These are phyloP conservation scores for Anseranas semipalmata DNA, from an alignment of 2,113 vertebrate species.

Conservation along the genomic window DNA sequence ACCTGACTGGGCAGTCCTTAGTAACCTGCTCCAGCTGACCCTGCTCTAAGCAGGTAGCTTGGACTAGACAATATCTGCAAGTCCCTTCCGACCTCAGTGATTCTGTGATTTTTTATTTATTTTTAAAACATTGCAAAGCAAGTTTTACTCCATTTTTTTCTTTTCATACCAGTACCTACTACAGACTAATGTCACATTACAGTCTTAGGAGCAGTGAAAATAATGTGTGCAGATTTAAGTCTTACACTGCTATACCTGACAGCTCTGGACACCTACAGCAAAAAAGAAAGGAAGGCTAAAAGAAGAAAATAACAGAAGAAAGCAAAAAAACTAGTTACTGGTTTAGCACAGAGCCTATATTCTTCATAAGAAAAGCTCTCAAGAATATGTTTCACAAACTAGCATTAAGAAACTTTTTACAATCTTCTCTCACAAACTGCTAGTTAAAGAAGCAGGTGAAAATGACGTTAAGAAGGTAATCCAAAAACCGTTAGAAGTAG, in stretches of 20 bases:
- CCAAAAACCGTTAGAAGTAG: background rate
- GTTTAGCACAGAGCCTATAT: background rate
- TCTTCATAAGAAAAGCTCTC: background rate
- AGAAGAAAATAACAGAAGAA: background rate
- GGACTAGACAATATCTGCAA: background rate
- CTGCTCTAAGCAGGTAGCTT: background rate
- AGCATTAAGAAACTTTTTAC: background rate
- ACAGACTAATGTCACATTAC: background rate
- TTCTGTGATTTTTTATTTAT: fast-evolving
- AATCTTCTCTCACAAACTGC: background rate
- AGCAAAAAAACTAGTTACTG: background rate
- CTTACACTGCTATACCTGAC: background rate
- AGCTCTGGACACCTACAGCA: background rate
- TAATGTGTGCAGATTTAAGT: background rate
- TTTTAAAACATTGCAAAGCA: background rate
- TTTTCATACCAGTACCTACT: background rate
- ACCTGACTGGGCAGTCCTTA: background rate
- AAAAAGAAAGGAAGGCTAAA: background rate
- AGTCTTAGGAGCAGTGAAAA: background rate
- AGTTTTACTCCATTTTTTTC: background rate
- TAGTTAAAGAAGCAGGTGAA: background rate
- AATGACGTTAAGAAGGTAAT: background rate
- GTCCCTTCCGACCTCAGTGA: background rate
- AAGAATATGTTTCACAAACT: background rate
- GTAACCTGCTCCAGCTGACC: background rate